These are phyloP conservation scores for Lacerta viridis DNA, from an alignment of 2,797 vertebrate species.

Conservation along the genomic window DNA sequence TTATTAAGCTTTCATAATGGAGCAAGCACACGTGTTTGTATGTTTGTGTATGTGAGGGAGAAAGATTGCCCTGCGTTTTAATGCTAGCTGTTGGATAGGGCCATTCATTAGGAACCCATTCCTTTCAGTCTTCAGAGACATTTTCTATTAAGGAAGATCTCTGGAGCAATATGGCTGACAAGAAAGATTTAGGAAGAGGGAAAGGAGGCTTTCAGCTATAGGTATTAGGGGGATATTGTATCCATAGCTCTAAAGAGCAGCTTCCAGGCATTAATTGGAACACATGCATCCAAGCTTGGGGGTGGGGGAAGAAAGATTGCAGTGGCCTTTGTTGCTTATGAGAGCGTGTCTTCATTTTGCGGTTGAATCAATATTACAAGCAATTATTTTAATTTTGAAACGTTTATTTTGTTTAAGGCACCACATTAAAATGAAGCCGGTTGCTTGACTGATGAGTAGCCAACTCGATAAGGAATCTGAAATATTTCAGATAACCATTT, in stretches of 20 bases:
- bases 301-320: constrained; percentile 30
- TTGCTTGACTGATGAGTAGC: constrained; percentile 69
- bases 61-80: constrained; percentile 60
- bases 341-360: constrained; percentile 53
- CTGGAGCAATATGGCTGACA: constrained; percentile 68
- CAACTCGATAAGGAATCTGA: constrained; percentile 74
- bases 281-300: constrained; percentile 53
- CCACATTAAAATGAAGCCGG: constrained; percentile 61
- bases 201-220: constrained; percentile 67
- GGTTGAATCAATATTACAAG: constrained; percentile 68
- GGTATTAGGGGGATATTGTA: constrained; percentile 61
- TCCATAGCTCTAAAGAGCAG: constrained; percentile 68
- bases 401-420: constrained; percentile 67
- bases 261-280: constrained; percentile 75
- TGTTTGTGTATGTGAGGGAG: constrained; percentile 53
- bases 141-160: constrained; percentile 77
- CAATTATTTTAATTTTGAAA: constrained; percentile 77
- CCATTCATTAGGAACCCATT: constrained; percentile 79
- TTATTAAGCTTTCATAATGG: constrained; percentile 70
- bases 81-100: constrained; percentile 70
- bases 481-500: constrained; percentile 64
- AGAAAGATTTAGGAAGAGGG: constrained; percentile 57
- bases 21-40: constrained; percentile 28
- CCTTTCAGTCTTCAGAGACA: constrained; percentile 74
- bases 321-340: constrained; percentile 58